A percentile compares a stretch with the other conserved stretches of the same genome.
Evolutionary conservation across 2,888 invertebrate genomes (phyloP).

Genomic region (Spicauda simplicius): DNA sequence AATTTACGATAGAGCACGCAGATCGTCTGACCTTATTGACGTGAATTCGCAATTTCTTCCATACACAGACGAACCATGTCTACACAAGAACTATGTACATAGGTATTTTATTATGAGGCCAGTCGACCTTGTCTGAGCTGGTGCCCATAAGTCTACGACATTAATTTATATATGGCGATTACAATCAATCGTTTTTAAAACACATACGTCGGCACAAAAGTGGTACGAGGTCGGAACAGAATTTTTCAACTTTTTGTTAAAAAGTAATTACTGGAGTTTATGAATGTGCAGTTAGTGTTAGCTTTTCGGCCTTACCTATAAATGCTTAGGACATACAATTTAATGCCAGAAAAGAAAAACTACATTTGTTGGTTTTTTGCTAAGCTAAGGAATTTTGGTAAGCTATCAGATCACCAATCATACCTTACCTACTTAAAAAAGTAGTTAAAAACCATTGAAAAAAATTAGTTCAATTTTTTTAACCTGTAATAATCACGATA

Average conservation of each 20-base stretch:
- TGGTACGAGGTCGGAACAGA: constrained; percentile 16
- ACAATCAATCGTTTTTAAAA: constrained; percentile 12
- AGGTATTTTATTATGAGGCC: neutral
- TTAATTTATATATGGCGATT: constrained; percentile 11
- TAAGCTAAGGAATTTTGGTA: too few species aligned
- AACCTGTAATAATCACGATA: too few species aligned
- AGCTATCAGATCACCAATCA: too few species aligned
- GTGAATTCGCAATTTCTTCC: constrained; percentile 8
- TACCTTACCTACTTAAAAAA: too few species aligned
- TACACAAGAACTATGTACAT: neutral
- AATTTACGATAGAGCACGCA: constrained; percentile 14
- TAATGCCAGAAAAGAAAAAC: neutral
- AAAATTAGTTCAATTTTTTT: too few species aligned
- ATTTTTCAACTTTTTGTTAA: neutral
- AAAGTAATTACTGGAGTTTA: constrained; percentile 6
- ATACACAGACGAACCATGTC: constrained; percentile 7
- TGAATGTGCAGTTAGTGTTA: neutral
- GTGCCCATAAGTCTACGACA: constrained; percentile 20
- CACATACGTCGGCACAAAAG: neutral
- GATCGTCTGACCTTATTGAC: neutral
- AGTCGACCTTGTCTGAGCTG: constrained; percentile 13
- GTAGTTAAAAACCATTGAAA: too few species aligned
- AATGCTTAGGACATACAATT: neutral
- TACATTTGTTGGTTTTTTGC: neutral
- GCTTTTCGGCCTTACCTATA: neutral